Conservation (phyloP, 2,888 invertebrate species). For the Hofmannophila pseudospretella region DNA sequence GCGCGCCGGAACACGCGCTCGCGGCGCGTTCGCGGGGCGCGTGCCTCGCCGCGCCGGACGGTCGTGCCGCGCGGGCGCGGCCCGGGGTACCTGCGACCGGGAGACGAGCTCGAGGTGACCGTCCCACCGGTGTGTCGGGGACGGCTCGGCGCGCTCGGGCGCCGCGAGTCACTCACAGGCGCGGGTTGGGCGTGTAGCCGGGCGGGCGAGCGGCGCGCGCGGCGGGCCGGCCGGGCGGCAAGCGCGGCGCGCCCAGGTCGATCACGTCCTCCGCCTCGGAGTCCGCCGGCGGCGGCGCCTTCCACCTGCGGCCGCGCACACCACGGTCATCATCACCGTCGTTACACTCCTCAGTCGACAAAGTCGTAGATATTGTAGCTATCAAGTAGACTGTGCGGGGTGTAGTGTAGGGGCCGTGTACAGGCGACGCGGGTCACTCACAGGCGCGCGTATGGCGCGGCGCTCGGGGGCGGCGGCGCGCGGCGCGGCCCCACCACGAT, state of each 20-base stretch:
- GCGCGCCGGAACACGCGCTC: slow-evolving; percentile 17
- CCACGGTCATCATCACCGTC: too few species aligned
- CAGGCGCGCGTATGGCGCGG: too few species aligned
- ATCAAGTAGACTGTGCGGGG: too few species aligned
- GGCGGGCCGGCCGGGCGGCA: too few species aligned
- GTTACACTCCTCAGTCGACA: too few species aligned
- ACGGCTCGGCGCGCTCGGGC: not conserved
- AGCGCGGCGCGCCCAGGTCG: slow-evolving; percentile 24
- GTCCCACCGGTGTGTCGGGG: too few species aligned
- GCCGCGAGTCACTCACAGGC: slow-evolving; percentile 42
- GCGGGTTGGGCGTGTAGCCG: slow-evolving; percentile 42
- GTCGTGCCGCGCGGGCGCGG: slow-evolving; percentile 10
- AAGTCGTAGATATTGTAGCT: too few species aligned
- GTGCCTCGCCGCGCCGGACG: slow-evolving; percentile 21
- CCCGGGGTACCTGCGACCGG: slow-evolving; percentile 38
- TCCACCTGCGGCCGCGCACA: not conserved
- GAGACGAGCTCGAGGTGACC: not conserved
- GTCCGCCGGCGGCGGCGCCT: not conserved
- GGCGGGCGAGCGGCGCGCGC: slow-evolving; percentile 4
- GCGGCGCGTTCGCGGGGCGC: slow-evolving; percentile 26
- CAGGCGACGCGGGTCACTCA: too few species aligned
- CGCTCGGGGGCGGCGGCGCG: not conserved
- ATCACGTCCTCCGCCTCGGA: slow-evolving; percentile 23
- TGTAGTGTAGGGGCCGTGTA: too few species aligned
- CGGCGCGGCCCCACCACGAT: not conserved